Evolutionary conservation across 2,888 invertebrate species (phyloP), one percentile per base, ranked within the genome.

Genomic region (Pterobdella sp.): DNA sequence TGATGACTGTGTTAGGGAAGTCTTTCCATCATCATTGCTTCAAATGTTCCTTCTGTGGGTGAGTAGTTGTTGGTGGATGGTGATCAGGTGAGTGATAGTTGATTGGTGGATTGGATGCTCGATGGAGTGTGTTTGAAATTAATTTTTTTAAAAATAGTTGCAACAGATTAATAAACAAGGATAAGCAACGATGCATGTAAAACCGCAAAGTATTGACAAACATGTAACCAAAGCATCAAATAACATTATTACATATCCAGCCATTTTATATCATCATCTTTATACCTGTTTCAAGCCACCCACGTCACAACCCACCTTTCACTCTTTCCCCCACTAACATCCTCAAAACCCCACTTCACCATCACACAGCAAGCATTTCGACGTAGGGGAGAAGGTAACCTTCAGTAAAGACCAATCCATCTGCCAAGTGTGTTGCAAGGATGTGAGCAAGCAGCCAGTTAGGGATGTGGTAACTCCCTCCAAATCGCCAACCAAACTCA

Each of bases 21-120:
- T 68, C 74, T 0, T 74, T 73, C 65, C 74, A 74, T 32, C 74
- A 67, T 22, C 68, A 74, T 26, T 74, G 74, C 42, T 74, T 74
- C 56, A 37, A 63, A 18, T 74, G 74, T 35, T 72, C 69, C 2
- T 63, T 68, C 36, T 74, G 74, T 60, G 31, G 56, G 74, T 74
- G 10, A 56, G 74, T 73, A 35, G 14, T 10, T 42, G 26, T 2
- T 68, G 1, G 26, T n/a, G 26, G 26, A n/a, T n/a, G n/a, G n/a
- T n/a, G n/a, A n/a, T n/a, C 18, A 42, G 18, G 18, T 42, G 60
- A n/a, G n/a, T 4, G 4, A n/a, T 3, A 56, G 3, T 14, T 14
- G 60, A 3, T 14, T 7, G n/a, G n/a, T 56, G 60, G 3, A 56
- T 56, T 56, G 60, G 10, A 18, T 22, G 4, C 26, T 14, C 60